Evolutionary conservation across 2,113 vertebrate species (phyloP).

Genomic region (Cyphomyrus discorhynchus): DNA sequence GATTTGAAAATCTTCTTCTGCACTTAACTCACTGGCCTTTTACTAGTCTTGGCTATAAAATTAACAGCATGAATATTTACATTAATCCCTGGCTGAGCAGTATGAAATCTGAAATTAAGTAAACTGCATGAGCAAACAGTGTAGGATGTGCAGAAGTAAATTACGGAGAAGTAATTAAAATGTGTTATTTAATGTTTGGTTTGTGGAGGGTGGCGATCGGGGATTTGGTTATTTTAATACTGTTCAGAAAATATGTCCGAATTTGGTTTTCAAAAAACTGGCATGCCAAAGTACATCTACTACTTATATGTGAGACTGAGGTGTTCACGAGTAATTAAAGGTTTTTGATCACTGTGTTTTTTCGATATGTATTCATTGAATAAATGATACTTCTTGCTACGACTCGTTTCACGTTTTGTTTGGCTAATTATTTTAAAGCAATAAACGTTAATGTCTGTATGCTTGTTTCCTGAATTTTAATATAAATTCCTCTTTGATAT

Average conservation of each 20-base stretch:
- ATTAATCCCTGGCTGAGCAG: background rate
- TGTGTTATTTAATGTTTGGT: background rate
- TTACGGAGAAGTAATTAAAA: background rate
- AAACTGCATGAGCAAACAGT: background rate
- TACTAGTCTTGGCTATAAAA: background rate
- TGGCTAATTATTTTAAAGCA: background rate
- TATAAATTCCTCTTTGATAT: background rate
- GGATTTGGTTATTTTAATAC: background rate
- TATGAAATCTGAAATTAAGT: conserved; percentile 8
- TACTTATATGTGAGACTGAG: background rate
- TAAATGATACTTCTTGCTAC: background rate
- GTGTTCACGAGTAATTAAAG: background rate
- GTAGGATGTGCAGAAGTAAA: background rate
- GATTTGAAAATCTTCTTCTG: background rate
- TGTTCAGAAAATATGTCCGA: background rate
- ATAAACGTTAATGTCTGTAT: background rate
- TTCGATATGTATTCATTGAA: background rate
- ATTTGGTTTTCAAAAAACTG: conserved; percentile 1
- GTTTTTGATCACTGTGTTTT: background rate
- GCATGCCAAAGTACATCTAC: background rate
- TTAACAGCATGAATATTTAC: background rate
- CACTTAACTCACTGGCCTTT: background rate
- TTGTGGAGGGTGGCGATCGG: background rate
- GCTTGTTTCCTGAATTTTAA: background rate
- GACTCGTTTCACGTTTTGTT: background rate